These are phyloP conservation scores for Borostomias antarcticus DNA, from an alignment of 2,797 vertebrate genomes.

Conservation along the genomic window DNA sequence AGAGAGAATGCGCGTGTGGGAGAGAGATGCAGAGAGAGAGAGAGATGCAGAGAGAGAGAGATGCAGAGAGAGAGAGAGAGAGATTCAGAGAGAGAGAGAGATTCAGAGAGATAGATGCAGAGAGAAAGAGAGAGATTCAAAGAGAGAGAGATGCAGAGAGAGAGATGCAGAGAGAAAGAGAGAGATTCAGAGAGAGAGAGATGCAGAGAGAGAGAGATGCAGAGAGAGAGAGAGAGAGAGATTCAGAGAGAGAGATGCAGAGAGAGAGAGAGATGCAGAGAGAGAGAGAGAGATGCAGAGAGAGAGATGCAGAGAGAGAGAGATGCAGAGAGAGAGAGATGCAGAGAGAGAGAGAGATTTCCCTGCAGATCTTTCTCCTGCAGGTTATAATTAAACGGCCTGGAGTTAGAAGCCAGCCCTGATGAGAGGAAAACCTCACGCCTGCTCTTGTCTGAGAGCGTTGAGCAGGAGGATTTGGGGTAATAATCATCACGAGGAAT, in stretches of 20 bases:
- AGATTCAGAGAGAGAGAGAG: conserved; percentile 9
- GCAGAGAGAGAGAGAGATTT: conserved; percentile 21
- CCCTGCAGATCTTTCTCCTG: conserved; percentile 26
- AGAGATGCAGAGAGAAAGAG: conserved; percentile 7
- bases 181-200: conserved; percentile 26
- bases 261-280: conserved; percentile 7
- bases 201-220: conserved; percentile 13
- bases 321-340: background rate
- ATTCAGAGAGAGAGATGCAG: conserved; percentile 19
- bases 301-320: background rate
- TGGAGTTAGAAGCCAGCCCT: conserved; percentile 40
- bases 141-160: background rate
- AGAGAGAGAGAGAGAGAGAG: conserved; percentile 11
- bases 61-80: conserved; percentile 22
- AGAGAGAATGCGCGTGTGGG: conserved; percentile 23
- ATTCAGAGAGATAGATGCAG: conserved; percentile 4
- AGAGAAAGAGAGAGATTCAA: background rate
- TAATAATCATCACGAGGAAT: conserved; percentile 68
- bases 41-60: background rate
- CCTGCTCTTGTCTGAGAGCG: conserved; percentile 40
- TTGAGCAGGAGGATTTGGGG: conserved; percentile 47
- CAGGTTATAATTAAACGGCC: conserved; percentile 51
- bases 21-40: conserved; percentile 21
- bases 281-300: background rate
- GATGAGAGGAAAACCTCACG: conserved; percentile 35